Base-by-base conservation (phyloP, 2,113 vertebrate genomes). In the Phalacrocorax pelagicus region DNA sequence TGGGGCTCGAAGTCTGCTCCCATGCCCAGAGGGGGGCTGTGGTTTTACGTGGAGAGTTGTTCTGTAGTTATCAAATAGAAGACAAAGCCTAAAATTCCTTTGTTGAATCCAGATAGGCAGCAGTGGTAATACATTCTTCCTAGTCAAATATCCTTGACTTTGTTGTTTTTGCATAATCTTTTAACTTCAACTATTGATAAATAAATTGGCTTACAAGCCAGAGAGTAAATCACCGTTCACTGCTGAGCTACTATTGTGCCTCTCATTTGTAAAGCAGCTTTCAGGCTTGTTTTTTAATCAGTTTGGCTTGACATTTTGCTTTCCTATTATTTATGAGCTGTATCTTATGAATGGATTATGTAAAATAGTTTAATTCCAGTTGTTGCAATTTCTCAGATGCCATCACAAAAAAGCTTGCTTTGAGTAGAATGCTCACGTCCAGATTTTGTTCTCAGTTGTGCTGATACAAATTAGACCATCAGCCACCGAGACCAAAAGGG, bases 271-370 rank as follows among this genome's bases (percentile, higher is more conserved):
- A 94, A 95, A 77, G 86, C 65, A 84, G 88, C 63, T 94, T 86
- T 93, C 90, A 87, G 77, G 75, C 85, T 83, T 90, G 84, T 38
- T 86, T 94, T 75, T 84, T 32, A 92, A 97, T 95, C 94, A 94
- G 80, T 94, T 96, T 97, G 88, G 40, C 49, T 81, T 94, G 94
- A 81, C 83, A 71, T 94, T 97, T 89, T 94, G 73, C 89, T 93
- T 97, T 86, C 79, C 74, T 90, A 72, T 92, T 96, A 97, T 94
- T 95, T 95, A 97, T 95, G 92, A 95, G 81, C 73, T 91, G 81
- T 86, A 16, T 91, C 91, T 95, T 95, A 91, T 84, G 95, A 94
- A 94, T 94, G 94, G 83, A 95, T 96, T 97, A 93, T 94, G 87
- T 96, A 94, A 96, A 96, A 91, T 52, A 89, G 86, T 91, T 92